These are phyloP conservation scores for Musca vetustissima DNA, from an alignment of 1,140 invertebrate genomes.

Conservation along the genomic window DNA sequence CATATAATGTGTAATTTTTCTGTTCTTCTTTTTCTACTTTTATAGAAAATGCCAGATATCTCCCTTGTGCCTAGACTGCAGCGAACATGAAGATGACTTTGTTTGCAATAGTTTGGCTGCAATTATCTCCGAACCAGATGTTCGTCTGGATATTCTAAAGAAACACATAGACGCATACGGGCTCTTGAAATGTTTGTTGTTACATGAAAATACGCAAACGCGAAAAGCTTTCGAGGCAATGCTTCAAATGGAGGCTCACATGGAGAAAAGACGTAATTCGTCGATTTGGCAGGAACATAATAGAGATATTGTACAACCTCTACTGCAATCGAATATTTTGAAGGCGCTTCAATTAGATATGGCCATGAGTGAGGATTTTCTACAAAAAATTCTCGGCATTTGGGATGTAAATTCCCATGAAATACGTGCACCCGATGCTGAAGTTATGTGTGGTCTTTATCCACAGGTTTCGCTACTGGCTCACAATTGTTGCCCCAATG, in stretches of 20 bases:
- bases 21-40: too few species aligned
- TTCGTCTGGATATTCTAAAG: conserved; percentile 34
- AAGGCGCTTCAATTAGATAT: conserved; percentile 37
- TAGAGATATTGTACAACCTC: conserved; percentile 58
- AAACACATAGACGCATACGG: conserved; percentile 31
- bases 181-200: conserved; percentile 40
- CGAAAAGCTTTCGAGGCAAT: conserved; percentile 64
- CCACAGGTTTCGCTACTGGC: conserved; percentile 66
- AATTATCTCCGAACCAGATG: conserved; percentile 9
- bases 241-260: conserved; percentile 64
- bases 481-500: conserved; percentile 69
- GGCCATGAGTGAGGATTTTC: conserved; percentile 56
- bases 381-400: conserved; percentile 66
- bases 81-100: conserved; percentile 56
- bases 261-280: conserved; percentile 58
- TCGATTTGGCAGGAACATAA: conserved; percentile 64
- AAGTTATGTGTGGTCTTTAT: conserved; percentile 66
- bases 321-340: conserved; percentile 34
- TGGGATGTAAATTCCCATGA: conserved; percentile 73
- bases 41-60: conserved; percentile 65
- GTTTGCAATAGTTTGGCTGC: conserved; percentile 39
- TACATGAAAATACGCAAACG: conserved; percentile 64
- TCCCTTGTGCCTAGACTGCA: conserved; percentile 65
- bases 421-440: conserved; percentile 59
- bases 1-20: neutral